Percentiles rank a stretch among this genome's conserved stretches.
Evolutionary conservation across 2,888 invertebrate species (phyloP).

Genomic region (Quadroppia sp.): DNA sequence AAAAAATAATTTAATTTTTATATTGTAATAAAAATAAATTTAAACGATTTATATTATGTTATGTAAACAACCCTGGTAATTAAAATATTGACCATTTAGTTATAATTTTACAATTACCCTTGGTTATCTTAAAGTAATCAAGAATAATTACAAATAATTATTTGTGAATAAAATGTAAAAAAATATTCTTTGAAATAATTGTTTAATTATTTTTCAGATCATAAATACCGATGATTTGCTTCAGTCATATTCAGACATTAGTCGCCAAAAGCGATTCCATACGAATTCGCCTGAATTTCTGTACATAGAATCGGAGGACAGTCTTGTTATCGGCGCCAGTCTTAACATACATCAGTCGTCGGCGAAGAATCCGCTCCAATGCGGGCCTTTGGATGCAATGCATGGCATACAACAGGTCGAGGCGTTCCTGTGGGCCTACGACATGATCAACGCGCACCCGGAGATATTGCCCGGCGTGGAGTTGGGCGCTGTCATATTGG

Average conservation of each 20-base stretch:
- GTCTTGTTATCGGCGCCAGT: constrained; percentile 53
- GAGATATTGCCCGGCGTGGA: constrained; percentile 49
- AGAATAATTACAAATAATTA: too few species aligned
- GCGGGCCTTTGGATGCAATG: constrained; percentile 48
- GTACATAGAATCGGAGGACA: constrained; percentile 47
- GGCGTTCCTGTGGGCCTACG: constrained; percentile 54
- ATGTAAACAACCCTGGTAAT: too few species aligned
- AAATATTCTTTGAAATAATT: too few species aligned
- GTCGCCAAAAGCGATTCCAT: constrained; percentile 42
- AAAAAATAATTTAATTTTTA: too few species aligned
- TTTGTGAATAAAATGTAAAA: too few species aligned
- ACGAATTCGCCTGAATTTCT: constrained; percentile 45
- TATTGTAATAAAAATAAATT: too few species aligned
- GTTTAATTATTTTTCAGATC: background rate
- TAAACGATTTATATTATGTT: too few species aligned
- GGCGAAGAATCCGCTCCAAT: constrained; percentile 50
- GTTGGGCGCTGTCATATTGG: constrained; percentile 49
- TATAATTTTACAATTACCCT: too few species aligned
- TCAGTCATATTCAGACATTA: constrained; percentile 43
- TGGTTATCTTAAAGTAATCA: too few species aligned
- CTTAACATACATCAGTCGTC: constrained; percentile 53
- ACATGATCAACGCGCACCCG: constrained; percentile 48
- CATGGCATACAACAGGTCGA: constrained; percentile 52
- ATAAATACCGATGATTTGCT: background rate
- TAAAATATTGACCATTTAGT: too few species aligned